Evolutionary conservation across 2,888 invertebrate genomes (phyloP), one percentile per base, ranked within the genome.

Genomic region (Drosophila koepferae): DNA sequence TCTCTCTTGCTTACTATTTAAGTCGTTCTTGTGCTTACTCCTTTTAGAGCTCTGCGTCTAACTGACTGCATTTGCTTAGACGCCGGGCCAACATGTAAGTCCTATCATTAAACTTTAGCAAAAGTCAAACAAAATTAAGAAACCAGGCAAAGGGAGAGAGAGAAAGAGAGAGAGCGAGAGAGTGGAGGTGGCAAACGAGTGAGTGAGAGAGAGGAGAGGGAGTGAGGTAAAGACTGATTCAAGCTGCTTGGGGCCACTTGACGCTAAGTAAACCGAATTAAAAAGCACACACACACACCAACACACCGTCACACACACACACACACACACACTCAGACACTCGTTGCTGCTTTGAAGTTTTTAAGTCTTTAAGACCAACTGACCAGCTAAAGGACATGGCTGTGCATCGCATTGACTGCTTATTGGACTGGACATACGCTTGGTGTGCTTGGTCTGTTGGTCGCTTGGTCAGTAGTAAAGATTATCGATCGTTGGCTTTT

Each of bases 111-210:
- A 87, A 83, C 80, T 87, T 85, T 68, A 80, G 83, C 80, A 55
- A 70, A 85, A 85, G 81, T 87, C 88, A 85, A 85, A 85, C 86
- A 86, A 83, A 86, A 85, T 86, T 83, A 86, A 85, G 75, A 77
- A 87, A 77, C 83, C 77, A 62, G 71, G 23, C 20, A 23, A 12
- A 60, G 10, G 0, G 44, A 4, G 54, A 40, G 14, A 5, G n/a
- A 61, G 56, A 23, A 18, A 40, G n/a, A 7, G 16, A 61, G 51
- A 38, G 18, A 63, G 59, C 18, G 3, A 18, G 18, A 18, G 44
- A 14, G 23, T 7, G 49, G 12, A 41, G 44, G 16, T 36, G 54
- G 54, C 23, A 16, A 40, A 1, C 12, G 20, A 46, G 28, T 16
- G 7, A 20, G 10, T 44, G 20, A 51, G 20, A 31, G 48, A 28